Base-by-base conservation (phyloP, 2,888 invertebrate genomes). In the Drosophila kanekoi region DNA sequence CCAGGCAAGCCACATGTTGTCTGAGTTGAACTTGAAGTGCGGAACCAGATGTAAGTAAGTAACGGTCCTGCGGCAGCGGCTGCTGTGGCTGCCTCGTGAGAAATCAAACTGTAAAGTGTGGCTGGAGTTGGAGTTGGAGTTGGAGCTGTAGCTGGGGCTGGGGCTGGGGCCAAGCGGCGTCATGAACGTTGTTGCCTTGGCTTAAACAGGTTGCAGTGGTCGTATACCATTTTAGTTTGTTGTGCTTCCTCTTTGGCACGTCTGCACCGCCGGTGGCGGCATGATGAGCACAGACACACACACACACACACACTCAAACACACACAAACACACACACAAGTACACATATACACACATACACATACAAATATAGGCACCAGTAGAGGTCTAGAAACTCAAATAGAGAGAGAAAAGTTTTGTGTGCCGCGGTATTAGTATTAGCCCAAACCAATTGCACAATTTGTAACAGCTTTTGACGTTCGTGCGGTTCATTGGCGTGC, bases 61-160 rank as follows among this genome's bases (percentile, higher is more conserved):
- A 85, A 85, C 84, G 84, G 84, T 85, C 86, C 82, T 85, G 84
- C 77, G 84, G 84, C 72, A 44, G 63, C 56, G 63, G 65, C 56
- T 51, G 61, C 65, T 66, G 61, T 53, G 41, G 77, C 76, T 79
- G 83, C 83, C 83, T 83, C 84, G 86, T 84, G 83, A 86, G 83
- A 84, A 86, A 86, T 84, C 84, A 86, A 84, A 84, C 83, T 84
- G 83, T 84, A 84, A 86, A 84, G 86, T 84, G 86, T 73, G 84
- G 81, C 79, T 58, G 43, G 14, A 54, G 58, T 51, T 64, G 32
- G 0, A 56, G 67, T 47, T 71, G 64, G 59, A 60, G 70, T 59
- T 66, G 44, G 16, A 16, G 43, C 54, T 44, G 14, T 37, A 9
- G 49, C 23, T 56, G 40, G 28, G 18, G 62, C 58, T 37, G 32